Conservation (phyloP, 2,113 vertebrate genomes). For the sheep (Ovis aries) region DNA sequence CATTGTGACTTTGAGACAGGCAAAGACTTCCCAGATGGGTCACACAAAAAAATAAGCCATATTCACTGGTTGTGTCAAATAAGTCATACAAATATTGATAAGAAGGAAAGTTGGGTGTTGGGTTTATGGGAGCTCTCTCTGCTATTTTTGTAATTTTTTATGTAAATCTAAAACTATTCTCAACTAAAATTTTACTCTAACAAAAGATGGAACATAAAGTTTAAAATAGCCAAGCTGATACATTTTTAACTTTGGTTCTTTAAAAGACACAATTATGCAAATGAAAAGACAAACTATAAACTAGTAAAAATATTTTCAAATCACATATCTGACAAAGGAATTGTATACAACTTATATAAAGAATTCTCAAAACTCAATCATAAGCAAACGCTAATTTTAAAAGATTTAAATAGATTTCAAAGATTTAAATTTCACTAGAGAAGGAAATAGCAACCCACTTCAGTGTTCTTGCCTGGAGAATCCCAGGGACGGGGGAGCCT, state of each 20-base stretch:
- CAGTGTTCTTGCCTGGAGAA: too few relatives aligned
- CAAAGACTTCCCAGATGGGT: background rate
- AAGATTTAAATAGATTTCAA: background rate
- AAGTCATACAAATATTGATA: background rate
- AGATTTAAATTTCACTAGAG: background rate
- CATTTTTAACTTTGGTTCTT: background rate
- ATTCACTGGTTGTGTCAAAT: background rate
- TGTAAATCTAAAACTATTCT: background rate
- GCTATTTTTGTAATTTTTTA: background rate
- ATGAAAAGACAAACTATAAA: conserved; percentile 1
- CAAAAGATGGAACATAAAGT: background rate
- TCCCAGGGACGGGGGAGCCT: too few relatives aligned
- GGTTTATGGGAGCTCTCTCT: background rate
- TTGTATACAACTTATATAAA: background rate
- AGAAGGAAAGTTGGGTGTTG: background rate
- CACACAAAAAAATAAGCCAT: background rate
- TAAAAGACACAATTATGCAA: conserved; percentile 11
- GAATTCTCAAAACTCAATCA: background rate
- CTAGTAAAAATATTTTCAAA: background rate
- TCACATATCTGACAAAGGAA: background rate
- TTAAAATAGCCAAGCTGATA: background rate
- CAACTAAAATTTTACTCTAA: background rate
- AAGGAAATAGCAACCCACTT: background rate
- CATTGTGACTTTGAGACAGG: background rate
- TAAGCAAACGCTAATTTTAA: background rate